Conservation (phyloP, 2,888 invertebrate species). For the Tetragnatha montana region DNA sequence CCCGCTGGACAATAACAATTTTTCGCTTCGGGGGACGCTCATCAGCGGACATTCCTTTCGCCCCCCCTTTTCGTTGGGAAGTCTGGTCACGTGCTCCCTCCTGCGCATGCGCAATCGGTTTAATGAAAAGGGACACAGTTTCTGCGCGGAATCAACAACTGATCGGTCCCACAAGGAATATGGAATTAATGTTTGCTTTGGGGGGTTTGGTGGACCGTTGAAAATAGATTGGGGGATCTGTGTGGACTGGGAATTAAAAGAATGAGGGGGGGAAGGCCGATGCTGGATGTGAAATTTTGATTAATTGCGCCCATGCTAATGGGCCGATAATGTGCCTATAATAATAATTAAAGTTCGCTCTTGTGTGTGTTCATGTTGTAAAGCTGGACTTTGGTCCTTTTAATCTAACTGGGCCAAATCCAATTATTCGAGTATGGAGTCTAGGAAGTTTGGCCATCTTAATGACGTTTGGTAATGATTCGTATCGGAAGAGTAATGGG, state of each 20-base stretch:
- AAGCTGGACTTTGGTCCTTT: too few relatives aligned
- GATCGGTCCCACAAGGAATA: constrained; percentile 52
- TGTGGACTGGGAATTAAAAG: not conserved
- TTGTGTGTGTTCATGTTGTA: too few relatives aligned
- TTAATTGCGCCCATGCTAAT: not conserved
- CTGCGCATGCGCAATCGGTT: constrained; percentile 42
- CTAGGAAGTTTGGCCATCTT: too few relatives aligned
- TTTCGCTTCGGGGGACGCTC: constrained; percentile 57
- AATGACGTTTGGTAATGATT: too few relatives aligned
- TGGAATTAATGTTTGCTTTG: constrained; percentile 65
- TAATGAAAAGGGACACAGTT: constrained; percentile 54
- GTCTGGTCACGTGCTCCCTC: constrained; percentile 35
- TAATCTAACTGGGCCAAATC: too few relatives aligned
- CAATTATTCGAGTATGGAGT: too few relatives aligned
- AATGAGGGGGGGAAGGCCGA: not conserved
- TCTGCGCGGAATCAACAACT: constrained; percentile 47
- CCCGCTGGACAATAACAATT: constrained; percentile 59
- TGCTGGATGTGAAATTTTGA: not conserved
- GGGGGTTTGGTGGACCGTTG: constrained; percentile 8
- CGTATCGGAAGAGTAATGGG: too few relatives aligned
- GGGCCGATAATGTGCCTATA: not conserved
- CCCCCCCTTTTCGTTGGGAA: constrained; percentile 19
- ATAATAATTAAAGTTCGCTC: not conserved
- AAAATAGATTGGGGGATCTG: not conserved
- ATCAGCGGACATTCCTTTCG: constrained; percentile 52